Percentiles rank a stretch among this genome's conserved stretches.
phyloP scores from a whole-genome alignment of 2,888 invertebrate genomes.

The Gastrophysa polygoni region DNA sequence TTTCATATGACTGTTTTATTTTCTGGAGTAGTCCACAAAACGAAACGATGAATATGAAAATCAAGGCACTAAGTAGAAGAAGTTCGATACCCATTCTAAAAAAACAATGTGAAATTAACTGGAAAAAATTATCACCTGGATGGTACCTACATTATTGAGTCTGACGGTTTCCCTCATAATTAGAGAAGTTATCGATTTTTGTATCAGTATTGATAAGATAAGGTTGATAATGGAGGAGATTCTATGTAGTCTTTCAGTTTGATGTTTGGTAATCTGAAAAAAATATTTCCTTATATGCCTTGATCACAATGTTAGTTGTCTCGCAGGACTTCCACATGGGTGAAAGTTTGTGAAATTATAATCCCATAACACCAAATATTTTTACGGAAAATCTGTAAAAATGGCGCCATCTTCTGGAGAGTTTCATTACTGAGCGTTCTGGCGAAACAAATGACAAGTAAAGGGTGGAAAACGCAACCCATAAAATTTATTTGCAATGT shows the following conservation, averaged over 20 bases:
- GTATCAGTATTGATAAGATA: conserved; percentile 41
- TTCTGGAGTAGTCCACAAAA: conserved; percentile 51
- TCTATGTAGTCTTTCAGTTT: background rate
- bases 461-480: too few relatives aligned
- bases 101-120: conserved; percentile 17
- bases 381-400: too few relatives aligned
- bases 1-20: conserved; percentile 47
- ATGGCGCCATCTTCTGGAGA: too few relatives aligned
- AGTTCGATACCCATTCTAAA: conserved; percentile 49
- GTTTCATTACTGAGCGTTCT: too few relatives aligned
- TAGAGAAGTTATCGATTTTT: conserved; percentile 39
- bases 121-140: conserved; percentile 6
- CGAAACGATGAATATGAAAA: conserved; percentile 49
- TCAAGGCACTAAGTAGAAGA: conserved; percentile 45
- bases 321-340: too few relatives aligned
- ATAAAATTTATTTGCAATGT: too few relatives aligned
- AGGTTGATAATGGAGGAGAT: conserved; percentile 13
- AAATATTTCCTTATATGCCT: background rate
- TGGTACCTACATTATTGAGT: conserved; percentile 30
- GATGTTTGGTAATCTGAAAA: background rate
- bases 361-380: too few relatives aligned
- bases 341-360: too few relatives aligned
- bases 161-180: conserved; percentile 34
- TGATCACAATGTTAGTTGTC: too few relatives aligned
- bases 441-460: too few relatives aligned